A percentile compares a stretch with the other conserved stretches of the same genome.
phyloP scores from a whole-genome alignment of 1,140 invertebrate species.

The Lordiphosa stackelbergi region DNA sequence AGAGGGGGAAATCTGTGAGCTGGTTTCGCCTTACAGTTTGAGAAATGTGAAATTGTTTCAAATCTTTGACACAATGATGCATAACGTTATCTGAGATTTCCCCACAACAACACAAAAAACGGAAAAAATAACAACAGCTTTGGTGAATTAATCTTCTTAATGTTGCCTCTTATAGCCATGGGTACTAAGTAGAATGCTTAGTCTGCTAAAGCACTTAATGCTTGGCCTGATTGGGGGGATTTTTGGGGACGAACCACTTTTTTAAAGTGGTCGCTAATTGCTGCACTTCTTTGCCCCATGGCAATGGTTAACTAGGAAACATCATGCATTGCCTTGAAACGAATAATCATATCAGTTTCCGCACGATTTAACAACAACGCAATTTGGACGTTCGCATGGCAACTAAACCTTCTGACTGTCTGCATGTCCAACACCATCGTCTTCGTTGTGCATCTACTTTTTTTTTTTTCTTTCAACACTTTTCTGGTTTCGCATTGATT shows the following conservation, averaged over 20 bases:
- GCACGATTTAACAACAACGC: slow-evolving; percentile 70
- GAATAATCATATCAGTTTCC: slow-evolving; percentile 73
- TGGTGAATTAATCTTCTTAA: slow-evolving; percentile 75
- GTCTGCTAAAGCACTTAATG: slow-evolving; percentile 63
- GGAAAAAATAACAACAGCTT: slow-evolving; percentile 46
- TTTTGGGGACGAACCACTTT: not conserved
- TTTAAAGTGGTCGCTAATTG: slow-evolving; percentile 41
- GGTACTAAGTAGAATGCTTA: slow-evolving; percentile 56
- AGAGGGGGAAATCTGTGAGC: slow-evolving; percentile 2
- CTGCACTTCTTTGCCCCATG: slow-evolving; percentile 28
- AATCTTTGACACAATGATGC: slow-evolving; percentile 71
- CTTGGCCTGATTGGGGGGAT: slow-evolving; percentile 33
- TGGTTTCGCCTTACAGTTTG: slow-evolving; percentile 60
- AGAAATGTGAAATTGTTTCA: slow-evolving; percentile 66
- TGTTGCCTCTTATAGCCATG: slow-evolving; percentile 36
- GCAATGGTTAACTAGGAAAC: not conserved
- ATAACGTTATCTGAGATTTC: slow-evolving; percentile 72
- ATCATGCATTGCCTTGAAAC: slow-evolving; percentile 10
- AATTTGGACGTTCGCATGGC: slow-evolving; percentile 46
- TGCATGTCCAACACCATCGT: slow-evolving; percentile 19
- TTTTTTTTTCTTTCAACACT: slow-evolving; percentile 41
- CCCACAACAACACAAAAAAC: slow-evolving; percentile 9
- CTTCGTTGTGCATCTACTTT: slow-evolving; percentile 12
- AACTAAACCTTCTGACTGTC: slow-evolving; percentile 32
- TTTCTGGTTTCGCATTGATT: slow-evolving; percentile 70